phyloP scores from a whole-genome alignment of 2,797 vertebrate species.

The Cephalopachus bancanus region DNA sequence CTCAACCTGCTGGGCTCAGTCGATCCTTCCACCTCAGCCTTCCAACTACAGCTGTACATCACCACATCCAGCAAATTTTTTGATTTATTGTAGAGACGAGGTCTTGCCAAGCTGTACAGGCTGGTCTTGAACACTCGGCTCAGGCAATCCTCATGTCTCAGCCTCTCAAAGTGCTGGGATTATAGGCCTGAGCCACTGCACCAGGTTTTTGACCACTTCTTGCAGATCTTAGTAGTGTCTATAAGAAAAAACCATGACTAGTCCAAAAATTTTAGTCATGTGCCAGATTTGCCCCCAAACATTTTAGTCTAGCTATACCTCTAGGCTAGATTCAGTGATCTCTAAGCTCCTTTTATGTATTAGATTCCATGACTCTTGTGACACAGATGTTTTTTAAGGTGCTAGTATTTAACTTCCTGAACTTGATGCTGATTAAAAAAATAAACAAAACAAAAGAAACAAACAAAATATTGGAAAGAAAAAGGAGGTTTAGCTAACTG shows the following conservation, averaged over 20 bases:
- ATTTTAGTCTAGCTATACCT: background rate
- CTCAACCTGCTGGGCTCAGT: too few relatives aligned
- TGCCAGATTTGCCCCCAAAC: background rate
- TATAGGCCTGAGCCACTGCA: too few relatives aligned
- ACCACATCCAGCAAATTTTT: too few relatives aligned
- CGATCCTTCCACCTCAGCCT: too few relatives aligned
- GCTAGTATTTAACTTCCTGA: slow-evolving; percentile 32
- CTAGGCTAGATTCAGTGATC: background rate
- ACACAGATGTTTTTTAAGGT: background rate
- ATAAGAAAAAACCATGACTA: background rate
- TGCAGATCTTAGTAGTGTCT: background rate
- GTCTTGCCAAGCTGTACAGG: too few relatives aligned
- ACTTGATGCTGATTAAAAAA: background rate
- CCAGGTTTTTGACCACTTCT: background rate
- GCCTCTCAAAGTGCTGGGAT: too few relatives aligned
- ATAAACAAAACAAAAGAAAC: background rate
- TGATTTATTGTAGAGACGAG: too few relatives aligned
- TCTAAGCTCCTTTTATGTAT: background rate
- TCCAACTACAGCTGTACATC: too few relatives aligned
- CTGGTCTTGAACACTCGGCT: too few relatives aligned
- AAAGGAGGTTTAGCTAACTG: slow-evolving; percentile 34
- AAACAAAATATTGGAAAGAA: background rate
- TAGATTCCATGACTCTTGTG: background rate
- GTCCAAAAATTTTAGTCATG: background rate
- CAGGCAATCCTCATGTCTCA: too few relatives aligned